Conservation (phyloP, 2,888 invertebrate genomes). For the Euspilapteryx auroguttella region DNA sequence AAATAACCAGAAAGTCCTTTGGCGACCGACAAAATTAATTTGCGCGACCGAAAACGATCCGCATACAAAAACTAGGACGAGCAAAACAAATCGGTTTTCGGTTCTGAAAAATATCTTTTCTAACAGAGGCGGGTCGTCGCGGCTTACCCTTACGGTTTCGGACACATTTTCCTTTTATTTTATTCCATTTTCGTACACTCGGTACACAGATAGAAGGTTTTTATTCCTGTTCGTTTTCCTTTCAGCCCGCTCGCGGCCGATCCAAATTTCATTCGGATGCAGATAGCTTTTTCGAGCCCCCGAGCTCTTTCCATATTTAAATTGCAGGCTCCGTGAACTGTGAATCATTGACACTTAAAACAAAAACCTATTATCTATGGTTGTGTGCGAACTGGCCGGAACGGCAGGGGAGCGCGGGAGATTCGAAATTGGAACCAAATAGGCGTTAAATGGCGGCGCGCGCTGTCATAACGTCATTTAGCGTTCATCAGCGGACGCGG, state of each 20-base stretch:
- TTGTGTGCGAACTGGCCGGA: slow-evolving; percentile 45
- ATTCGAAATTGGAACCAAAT: slow-evolving; percentile 67
- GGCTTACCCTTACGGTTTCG: slow-evolving; percentile 22
- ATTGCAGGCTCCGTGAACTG: too few species aligned
- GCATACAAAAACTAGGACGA: background rate
- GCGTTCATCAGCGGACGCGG: slow-evolving; percentile 57
- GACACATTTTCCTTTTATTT: slow-evolving; percentile 38
- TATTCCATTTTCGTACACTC: too few species aligned
- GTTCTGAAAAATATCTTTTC: slow-evolving; percentile 4
- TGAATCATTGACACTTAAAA: slow-evolving; percentile 15
- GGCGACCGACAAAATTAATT: too few species aligned
- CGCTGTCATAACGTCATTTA: slow-evolving; percentile 59
- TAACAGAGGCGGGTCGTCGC: background rate
- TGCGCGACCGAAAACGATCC: background rate
- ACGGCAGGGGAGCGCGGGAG: slow-evolving; percentile 51
- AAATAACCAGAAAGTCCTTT: too few species aligned
- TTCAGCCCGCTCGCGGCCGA: slow-evolving; percentile 22
- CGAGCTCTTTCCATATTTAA: too few species aligned
- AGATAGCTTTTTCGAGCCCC: too few species aligned
- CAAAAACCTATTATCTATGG: slow-evolving; percentile 49
- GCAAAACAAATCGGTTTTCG: background rate
- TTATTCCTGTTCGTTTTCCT: slow-evolving; percentile 31
- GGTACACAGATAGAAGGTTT: slow-evolving; percentile 24
- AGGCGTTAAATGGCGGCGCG: slow-evolving; percentile 69
- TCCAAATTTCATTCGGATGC: slow-evolving; percentile 41